Percentiles rank a stretch among this genome's conserved stretches.
Evolutionary conservation across 2,113 vertebrate species (phyloP).

Genomic region (Vireo altiloquus): DNA sequence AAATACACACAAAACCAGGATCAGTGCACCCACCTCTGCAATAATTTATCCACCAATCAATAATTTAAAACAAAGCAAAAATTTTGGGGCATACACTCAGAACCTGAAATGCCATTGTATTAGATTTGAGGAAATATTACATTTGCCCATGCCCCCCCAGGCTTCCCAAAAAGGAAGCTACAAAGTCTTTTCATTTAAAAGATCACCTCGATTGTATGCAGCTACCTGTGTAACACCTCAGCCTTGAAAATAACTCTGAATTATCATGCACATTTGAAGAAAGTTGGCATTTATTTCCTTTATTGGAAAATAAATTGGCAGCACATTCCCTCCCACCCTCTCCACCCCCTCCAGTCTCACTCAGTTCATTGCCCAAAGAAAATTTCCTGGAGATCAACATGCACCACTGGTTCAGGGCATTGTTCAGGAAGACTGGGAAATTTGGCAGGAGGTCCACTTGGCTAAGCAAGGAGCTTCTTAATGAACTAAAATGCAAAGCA

Average conservation of each 20-base stretch:
- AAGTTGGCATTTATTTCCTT: not conserved
- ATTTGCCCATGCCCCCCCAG: not conserved
- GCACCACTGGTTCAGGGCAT: not conserved
- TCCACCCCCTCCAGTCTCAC: not conserved
- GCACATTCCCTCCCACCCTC: not conserved
- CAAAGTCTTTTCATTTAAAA: not conserved
- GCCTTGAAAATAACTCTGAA: not conserved
- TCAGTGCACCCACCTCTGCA: not conserved
- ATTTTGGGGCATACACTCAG: not conserved
- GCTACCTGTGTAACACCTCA: not conserved
- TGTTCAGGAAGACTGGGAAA: constrained; percentile 21
- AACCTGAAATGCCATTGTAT: not conserved
- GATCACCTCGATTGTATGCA: not conserved
- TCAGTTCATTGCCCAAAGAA: not conserved
- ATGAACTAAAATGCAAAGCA: constrained; percentile 37
- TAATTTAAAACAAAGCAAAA: not conserved
- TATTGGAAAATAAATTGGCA: not conserved
- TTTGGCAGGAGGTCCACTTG: constrained; percentile 42
- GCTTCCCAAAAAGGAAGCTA: not conserved
- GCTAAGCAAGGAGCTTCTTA: constrained; percentile 22
- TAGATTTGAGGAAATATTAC: not conserved
- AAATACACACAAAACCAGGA: not conserved
- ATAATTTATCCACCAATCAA: not conserved
- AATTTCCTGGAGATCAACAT: constrained; percentile 8
- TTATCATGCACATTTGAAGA: not conserved